A percentile compares a stretch with the other conserved stretches of the same genome.
phyloP scores from a whole-genome alignment of 23 tunicate genomes.

The Trididemnum clinides region DNA sequence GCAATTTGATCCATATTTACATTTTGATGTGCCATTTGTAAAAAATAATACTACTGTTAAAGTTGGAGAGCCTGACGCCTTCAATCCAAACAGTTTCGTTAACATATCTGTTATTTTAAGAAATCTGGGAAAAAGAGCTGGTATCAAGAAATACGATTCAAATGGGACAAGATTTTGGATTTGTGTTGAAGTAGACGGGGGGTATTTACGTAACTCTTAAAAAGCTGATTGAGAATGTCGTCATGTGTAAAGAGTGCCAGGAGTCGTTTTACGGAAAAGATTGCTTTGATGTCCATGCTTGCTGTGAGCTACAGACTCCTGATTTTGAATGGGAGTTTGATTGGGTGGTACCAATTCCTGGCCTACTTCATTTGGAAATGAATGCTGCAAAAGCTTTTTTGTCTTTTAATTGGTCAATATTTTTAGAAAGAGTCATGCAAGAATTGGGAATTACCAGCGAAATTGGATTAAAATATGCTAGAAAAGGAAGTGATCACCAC shows the following conservation, averaged over 20 bases:
- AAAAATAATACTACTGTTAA: neutral
- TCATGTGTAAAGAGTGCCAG: neutral
- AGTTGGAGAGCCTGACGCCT: neutral
- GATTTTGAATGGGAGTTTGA: neutral
- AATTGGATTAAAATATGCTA: neutral
- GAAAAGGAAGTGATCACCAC: neutral
- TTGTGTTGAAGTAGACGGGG: neutral
- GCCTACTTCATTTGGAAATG: neutral
- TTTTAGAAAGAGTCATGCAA: neutral
- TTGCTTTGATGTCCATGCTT: neutral
- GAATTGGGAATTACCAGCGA: neutral
- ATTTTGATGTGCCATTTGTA: neutral
- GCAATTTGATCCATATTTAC: neutral
- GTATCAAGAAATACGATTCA: neutral
- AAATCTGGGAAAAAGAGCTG: neutral
- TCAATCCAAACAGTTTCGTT: slow-evolving; percentile 15
- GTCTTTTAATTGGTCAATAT: neutral
- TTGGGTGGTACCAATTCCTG: slow-evolving; percentile 15
- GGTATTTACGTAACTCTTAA: neutral
- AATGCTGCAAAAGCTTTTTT: neutral
- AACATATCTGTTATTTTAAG: neutral
- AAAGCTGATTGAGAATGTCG: neutral
- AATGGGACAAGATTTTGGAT: neutral
- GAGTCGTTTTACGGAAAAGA: neutral
- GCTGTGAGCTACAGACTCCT: neutral